Percentiles rank a stretch among this genome's conserved stretches.
Conservation (phyloP, 2,797 vertebrate species). For the Sardinella longiceps region DNA sequence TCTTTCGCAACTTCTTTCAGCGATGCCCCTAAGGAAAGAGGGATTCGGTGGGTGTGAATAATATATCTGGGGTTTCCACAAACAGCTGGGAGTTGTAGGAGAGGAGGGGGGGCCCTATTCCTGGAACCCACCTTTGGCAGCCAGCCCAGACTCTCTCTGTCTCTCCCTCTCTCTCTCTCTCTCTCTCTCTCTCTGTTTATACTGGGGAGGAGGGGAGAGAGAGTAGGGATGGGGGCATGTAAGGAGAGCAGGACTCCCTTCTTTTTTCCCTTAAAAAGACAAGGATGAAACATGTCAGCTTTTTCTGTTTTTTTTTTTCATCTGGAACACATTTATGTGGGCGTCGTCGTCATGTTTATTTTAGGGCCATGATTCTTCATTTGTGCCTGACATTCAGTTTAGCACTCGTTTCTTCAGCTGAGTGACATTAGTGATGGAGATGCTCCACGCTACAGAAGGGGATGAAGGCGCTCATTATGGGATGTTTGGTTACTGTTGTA, state of each 20-base stretch:
- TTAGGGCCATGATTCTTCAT: neutral
- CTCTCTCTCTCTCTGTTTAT: neutral
- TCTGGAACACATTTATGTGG: neutral
- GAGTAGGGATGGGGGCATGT: neutral
- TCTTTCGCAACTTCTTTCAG: neutral
- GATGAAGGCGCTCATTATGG: neutral
- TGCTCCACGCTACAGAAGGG: neutral
- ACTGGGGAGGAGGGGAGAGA: neutral
- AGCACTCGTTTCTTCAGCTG: neutral
- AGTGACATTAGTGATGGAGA: neutral
- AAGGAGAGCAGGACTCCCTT: neutral
- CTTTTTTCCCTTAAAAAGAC: neutral
- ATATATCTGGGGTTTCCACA: constrained; percentile 24
- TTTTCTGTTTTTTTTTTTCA: neutral
- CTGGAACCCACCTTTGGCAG: neutral
- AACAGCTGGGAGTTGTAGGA: neutral
- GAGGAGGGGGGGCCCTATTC: neutral
- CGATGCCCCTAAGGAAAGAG: neutral
- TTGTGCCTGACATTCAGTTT: neutral
- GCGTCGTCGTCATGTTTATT: neutral
- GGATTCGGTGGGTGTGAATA: neutral
- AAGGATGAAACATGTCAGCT: neutral
- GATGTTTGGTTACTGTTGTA: constrained; percentile 19
- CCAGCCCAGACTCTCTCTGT: neutral
- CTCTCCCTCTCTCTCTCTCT: too few relatives aligned